These are phyloP conservation scores for Apis dorsata DNA, from an alignment of 1,140 invertebrate genomes.

Conservation along the genomic window DNA sequence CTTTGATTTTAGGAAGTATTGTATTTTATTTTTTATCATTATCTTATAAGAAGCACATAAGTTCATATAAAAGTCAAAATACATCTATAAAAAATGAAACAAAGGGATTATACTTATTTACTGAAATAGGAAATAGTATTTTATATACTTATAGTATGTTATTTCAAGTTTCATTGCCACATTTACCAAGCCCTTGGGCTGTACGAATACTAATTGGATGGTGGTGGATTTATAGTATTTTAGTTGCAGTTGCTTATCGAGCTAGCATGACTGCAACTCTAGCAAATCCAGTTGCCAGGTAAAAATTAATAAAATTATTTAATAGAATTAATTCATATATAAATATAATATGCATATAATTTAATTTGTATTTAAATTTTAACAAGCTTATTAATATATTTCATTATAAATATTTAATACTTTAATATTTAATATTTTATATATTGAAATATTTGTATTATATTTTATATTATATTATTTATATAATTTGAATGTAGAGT, in stretches of 20 bases:
- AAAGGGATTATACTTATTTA: conserved; percentile 85
- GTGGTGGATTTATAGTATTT: conserved; percentile 91
- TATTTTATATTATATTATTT: background rate
- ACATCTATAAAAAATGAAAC: conserved; percentile 65
- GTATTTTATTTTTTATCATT: conserved; percentile 81
- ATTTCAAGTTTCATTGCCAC: conserved; percentile 87
- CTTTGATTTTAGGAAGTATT: conserved; percentile 81
- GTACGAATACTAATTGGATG: conserved; percentile 89
- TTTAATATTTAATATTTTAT: background rate
- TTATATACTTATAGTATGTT: conserved; percentile 90
- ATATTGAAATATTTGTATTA: background rate
- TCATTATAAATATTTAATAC: no score
- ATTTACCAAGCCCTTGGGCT: conserved; percentile 88
- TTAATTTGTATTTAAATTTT: no score
- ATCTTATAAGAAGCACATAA: conserved; percentile 74
- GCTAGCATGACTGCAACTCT: conserved; percentile 91
- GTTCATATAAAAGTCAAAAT: conserved; percentile 56
- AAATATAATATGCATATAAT: no score
- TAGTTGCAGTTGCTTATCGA: conserved; percentile 88
- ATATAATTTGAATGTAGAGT: conserved; percentile 78
- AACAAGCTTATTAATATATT: no score
- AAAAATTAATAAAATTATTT: conserved; percentile 49
- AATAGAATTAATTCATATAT: background rate
- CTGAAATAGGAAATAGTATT: conserved; percentile 85
- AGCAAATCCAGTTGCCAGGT: conserved; percentile 87